Base-by-base conservation (phyloP, 2,888 invertebrate genomes). In the Ormyrus pomaceus region DNA sequence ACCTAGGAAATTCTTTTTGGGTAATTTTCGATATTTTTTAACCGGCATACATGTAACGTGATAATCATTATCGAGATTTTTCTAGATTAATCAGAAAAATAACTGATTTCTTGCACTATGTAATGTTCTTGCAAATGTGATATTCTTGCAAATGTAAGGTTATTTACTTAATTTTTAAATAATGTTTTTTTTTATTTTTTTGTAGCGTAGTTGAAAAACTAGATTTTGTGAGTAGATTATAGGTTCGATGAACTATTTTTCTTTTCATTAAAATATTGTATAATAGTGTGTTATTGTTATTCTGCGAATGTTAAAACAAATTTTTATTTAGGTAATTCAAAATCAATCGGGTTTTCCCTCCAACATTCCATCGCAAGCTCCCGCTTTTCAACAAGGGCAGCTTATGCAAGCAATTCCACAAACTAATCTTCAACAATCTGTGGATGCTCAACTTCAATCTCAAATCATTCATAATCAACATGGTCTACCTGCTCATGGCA, bases 301-400 rank as follows among this genome's bases (percentile, higher is more conserved):
- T 58, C n/a, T 62, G 51, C 6, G 6, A 55, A 34, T 34, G 4
- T 34, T 34, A 34, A 34, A 34, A 34, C 34, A 34, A 34, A 34
- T 34, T 34, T 34, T 69, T 13, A 10, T 51, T 8, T 51, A 82
- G 82, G 19, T 80, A 9, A 72, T 82, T 34, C 82, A 71, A 77
- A 51, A 64, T 9, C 82, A 80, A 69, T 69, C 78, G 8, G 79
- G 69, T 58, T 77, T 79, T 5, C 55, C 80, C 45, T 46, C 80
- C 71, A 83, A 82, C 80, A 81, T 82, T 82, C 82, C 81, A 72
- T 65, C 80, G 10, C 84, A 83, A 76, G 51, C 72, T 13, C 68
- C 80, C 6, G 56, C 77, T 34, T 59, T 76, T 34, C 78, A 79
- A 46, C 82, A 79, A 50, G 82, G 77, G 55, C 74, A 65, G 46